Evolutionary conservation across 2,888 invertebrate genomes (phyloP).

Genomic region (Tetanocera ferruginea): DNA sequence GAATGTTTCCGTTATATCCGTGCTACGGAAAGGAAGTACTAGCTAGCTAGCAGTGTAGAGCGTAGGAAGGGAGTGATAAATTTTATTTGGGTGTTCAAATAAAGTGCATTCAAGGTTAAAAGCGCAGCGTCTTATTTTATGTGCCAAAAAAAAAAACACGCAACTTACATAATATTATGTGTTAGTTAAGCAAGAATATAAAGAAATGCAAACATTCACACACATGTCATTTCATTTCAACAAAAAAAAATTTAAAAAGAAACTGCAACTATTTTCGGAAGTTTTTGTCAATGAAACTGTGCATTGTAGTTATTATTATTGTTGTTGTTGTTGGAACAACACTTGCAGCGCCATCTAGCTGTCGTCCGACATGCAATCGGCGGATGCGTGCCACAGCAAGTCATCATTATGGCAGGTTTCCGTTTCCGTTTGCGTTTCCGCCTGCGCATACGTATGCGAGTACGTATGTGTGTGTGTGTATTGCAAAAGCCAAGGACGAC

Average conservation of each 20-base stretch:
- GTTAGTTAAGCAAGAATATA: not conserved
- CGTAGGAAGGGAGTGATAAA: not conserved
- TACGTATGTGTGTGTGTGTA: too few species aligned
- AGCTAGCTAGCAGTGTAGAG: not conserved
- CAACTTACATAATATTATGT: too few species aligned
- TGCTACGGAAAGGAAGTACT: slow-evolving; percentile 30
- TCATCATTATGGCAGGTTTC: slow-evolving; percentile 52
- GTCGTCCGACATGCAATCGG: slow-evolving; percentile 19
- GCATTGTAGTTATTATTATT: not conserved
- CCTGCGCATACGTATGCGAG: slow-evolving; percentile 10
- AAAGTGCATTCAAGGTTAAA: not conserved
- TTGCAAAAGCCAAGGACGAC: not conserved
- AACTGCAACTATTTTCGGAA: not conserved
- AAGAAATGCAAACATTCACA: not conserved
- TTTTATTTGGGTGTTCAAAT: not conserved
- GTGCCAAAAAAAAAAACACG: too few species aligned
- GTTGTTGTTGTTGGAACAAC: not conserved
- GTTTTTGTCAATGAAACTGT: slow-evolving; percentile 1
- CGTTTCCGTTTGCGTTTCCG: slow-evolving; percentile 50
- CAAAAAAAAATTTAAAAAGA: not conserved
- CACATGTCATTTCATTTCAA: not conserved
- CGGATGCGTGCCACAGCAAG: slow-evolving; percentile 45
- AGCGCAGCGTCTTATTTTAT: not conserved
- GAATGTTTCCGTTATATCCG: slow-evolving; percentile 45
- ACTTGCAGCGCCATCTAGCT: not conserved